Conservation (phyloP, 2,113 vertebrate genomes). For the Crotophaga sulcirostris region DNA sequence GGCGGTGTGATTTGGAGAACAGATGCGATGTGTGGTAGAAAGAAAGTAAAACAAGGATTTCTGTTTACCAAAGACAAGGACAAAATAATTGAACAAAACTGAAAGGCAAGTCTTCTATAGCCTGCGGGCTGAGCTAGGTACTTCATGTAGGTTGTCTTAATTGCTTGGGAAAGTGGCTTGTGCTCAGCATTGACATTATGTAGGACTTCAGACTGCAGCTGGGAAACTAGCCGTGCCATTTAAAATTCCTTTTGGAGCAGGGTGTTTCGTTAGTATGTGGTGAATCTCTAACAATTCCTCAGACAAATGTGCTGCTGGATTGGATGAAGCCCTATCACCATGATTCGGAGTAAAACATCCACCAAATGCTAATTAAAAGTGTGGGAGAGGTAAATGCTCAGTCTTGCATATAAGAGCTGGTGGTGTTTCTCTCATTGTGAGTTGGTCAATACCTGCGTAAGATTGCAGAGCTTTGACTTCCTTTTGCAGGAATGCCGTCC, state of each 20-base stretch:
- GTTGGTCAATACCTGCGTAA: background rate
- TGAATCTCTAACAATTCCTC: background rate
- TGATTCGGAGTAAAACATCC: background rate
- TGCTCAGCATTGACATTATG: background rate
- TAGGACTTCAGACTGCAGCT: background rate
- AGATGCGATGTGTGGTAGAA: background rate
- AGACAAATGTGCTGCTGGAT: background rate
- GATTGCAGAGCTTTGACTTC: background rate
- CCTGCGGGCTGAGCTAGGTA: conserved; percentile 31
- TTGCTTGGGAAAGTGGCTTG: conserved; percentile 37
- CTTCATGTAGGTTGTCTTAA: conserved; percentile 21
- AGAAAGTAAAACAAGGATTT: background rate
- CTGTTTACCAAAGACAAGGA: conserved; percentile 6
- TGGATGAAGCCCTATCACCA: background rate
- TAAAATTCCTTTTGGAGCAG: background rate
- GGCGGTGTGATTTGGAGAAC: background rate
- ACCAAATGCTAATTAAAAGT: background rate
- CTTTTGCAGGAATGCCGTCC: background rate
- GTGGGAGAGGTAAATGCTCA: background rate
- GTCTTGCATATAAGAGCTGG: background rate
- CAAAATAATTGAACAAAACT: conserved; percentile 11
- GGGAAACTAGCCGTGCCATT: background rate
- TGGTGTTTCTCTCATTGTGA: background rate
- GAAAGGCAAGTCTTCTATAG: background rate
- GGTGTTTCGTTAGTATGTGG: background rate